Evolutionary conservation across 1,140 invertebrate species (phyloP), one percentile per base, ranked within the genome.

Genomic region (Vanessa atalanta): DNA sequence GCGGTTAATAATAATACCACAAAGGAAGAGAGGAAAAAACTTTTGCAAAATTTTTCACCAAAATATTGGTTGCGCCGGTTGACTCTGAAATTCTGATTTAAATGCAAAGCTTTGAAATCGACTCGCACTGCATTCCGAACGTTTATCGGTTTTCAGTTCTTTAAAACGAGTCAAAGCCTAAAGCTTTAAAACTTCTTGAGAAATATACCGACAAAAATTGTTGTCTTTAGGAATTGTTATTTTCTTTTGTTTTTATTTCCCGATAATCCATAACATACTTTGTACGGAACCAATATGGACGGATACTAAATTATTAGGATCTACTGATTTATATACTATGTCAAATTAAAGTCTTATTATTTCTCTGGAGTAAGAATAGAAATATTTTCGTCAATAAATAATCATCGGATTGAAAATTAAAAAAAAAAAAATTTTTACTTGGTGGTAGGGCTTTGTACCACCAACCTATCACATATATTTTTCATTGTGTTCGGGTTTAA

Each of bases 91-190:
- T 64, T 53, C 70, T 65, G 70, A 71, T 71, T 71, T 65, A 71
- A 65, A 71, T 71, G 70, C 70, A 71, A 71, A 71, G 70, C 70
- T 71, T 71, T 71, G 70, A 71, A 71, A 71, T 65, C 48, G 70
- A 65, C n/a, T 63, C 61, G 48, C 31, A 13, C 31, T 63, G 70
- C 61, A 71, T 64, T 71, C 61, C 37, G 50, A 71, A 43, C 70
- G 61, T 50, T 71, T 65, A 71, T 65, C 26, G 70, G 60, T 47
- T 71, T 65, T 53, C 16, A 37, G 14, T 37, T 37, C 57, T 61
- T 61, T 61, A 13, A 23, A 31, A 37, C 60, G 47, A 57, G 48
- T 71, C 50, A n/a, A 53, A 65, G 63, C 16, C 60, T 16, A 43
- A 51, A 65, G 15, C 20, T 65, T n/a, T 15, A 43, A 43, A 7